A percentile compares a stretch with the other conserved stretches of the same genome.
Evolutionary conservation across 2,797 vertebrate species (phyloP).

Genomic region (Enteromius viviparus): DNA sequence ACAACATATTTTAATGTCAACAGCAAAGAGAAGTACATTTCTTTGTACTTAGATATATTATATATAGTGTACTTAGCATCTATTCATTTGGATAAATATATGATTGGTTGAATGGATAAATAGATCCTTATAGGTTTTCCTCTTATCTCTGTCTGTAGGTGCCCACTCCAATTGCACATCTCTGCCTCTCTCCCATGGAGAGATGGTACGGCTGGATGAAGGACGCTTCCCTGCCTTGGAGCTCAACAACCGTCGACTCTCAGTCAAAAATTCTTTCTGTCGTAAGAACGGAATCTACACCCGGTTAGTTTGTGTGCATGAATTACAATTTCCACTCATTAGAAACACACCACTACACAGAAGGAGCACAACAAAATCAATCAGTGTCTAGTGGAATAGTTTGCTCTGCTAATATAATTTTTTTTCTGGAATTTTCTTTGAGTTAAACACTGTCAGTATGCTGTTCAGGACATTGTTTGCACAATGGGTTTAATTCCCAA

Average conservation of each 20-base stretch:
- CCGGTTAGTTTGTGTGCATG: slow-evolving; percentile 75
- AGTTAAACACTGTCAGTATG: slow-evolving; percentile 20
- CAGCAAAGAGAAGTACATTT: neutral
- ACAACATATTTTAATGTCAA: neutral
- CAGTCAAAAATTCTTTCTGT: slow-evolving; percentile 97
- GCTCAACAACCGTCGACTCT: slow-evolving; percentile 94
- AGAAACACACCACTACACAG: neutral
- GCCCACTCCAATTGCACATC: slow-evolving; percentile 87
- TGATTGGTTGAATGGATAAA: neutral
- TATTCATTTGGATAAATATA: neutral
- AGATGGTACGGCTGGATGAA: slow-evolving; percentile 96
- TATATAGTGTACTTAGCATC: neutral
- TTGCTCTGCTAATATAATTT: neutral
- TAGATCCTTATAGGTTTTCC: neutral
- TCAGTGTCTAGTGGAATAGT: neutral
- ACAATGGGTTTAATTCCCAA: slow-evolving; percentile 43
- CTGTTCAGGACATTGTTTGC: slow-evolving; percentile 11
- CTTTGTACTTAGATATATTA: neutral
- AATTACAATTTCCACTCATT: neutral
- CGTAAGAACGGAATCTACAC: slow-evolving; percentile 96
- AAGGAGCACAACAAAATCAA: neutral
- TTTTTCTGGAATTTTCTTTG: slow-evolving; percentile 12
- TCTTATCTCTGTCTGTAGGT: slow-evolving; percentile 71
- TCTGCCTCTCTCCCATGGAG: slow-evolving; percentile 89
- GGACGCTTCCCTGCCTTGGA: slow-evolving; percentile 94